Evolutionary conservation across 1,140 invertebrate species (phyloP).

Genomic region (Eurytemora carolleeae): DNA sequence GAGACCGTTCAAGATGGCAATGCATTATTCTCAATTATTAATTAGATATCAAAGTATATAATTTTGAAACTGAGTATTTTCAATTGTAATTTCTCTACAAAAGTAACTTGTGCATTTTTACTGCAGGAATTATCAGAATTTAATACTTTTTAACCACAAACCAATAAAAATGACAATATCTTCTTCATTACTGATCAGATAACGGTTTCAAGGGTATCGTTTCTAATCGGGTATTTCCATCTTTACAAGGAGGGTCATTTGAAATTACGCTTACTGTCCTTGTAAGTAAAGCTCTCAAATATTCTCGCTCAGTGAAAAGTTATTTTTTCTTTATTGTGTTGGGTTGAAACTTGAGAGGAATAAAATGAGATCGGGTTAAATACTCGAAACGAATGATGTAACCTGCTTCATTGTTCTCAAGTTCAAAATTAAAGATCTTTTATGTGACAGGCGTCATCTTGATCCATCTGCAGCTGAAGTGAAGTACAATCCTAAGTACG

Average conservation of each 20-base stretch:
- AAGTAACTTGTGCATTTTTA: neutral
- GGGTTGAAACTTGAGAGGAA: too few relatives aligned
- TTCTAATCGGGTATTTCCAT: too few relatives aligned
- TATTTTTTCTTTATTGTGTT: neutral
- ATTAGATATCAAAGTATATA: neutral
- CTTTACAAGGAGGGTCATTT: too few relatives aligned
- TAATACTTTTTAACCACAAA: too few relatives aligned
- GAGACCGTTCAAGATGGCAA: neutral
- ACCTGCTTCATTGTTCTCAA: neutral
- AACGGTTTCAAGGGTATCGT: too few relatives aligned
- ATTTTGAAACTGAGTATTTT: neutral
- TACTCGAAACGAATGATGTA: too few relatives aligned
- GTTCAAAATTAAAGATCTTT: neutral
- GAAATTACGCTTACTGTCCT: neutral
- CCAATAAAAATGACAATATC: too few relatives aligned
- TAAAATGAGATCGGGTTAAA: too few relatives aligned
- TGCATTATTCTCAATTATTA: too few relatives aligned
- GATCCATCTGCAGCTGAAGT: slow-evolving; percentile 58
- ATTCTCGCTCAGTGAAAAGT: neutral
- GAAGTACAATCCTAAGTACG: slow-evolving; percentile 77
- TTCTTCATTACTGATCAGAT: too few relatives aligned
- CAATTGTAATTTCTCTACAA: neutral
- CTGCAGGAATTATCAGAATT: too few relatives aligned
- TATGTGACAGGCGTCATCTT: slow-evolving; percentile 30
- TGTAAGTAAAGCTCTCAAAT: neutral